These are phyloP conservation scores for Sminthurinus aureus DNA, from an alignment of 2,888 invertebrate species.

Conservation along the genomic window DNA sequence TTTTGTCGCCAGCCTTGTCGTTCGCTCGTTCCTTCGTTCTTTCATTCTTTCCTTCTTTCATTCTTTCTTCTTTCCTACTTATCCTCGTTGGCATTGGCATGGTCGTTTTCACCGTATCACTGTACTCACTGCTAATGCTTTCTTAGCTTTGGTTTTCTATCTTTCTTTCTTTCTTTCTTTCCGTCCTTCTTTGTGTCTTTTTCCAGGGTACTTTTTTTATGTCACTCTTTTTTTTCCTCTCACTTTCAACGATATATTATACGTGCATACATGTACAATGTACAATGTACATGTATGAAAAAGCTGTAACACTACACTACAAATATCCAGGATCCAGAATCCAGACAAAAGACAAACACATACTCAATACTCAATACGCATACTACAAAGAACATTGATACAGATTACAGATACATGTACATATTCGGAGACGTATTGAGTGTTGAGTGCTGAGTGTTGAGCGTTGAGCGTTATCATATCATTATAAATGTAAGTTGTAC, in stretches of 20 bases:
- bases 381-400: too few species aligned
- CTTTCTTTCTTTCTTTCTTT: background rate
- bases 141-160: background rate
- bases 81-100: constrained; percentile 1
- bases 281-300: background rate
- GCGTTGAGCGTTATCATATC: background rate
- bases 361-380: too few species aligned
- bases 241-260: background rate
- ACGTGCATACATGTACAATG: background rate
- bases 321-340: too few species aligned
- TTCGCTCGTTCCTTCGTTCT: background rate
- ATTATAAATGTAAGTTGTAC: background rate
- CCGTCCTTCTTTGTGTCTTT: background rate
- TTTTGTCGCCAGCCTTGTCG: background rate
- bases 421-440: too few species aligned
- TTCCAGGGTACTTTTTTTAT: constrained; percentile 1
- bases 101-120: background rate
- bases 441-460: too few species aligned
- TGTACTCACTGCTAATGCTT: background rate
- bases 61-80: background rate
- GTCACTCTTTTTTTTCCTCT: background rate
- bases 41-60: too few species aligned
- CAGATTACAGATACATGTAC: too few species aligned
- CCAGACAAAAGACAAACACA: too few species aligned
- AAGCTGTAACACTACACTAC: background rate